Evolutionary conservation across 92 coral and sea anemone species (phyloP), one percentile per base, ranked within the genome.

Genomic region (Actinernus sp.): DNA sequence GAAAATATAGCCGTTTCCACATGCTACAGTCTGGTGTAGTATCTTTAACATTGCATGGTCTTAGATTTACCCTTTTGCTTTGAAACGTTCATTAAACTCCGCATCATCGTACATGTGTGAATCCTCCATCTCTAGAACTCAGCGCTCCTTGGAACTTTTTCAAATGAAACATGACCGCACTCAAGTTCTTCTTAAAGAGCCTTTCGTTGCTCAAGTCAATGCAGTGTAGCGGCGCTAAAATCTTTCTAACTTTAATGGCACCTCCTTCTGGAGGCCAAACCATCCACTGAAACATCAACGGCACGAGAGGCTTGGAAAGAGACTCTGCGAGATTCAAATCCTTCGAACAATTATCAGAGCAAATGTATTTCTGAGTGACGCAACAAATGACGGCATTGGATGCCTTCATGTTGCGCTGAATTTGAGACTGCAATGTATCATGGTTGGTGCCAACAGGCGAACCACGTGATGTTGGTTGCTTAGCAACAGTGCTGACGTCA

Each of bases 181-280:
- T 65, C 54, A 89, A 44, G 63, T 83, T 90, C 70, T 54, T 79
- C 57, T 60, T 84, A 26, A 90, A 83, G 34, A 81, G 82, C 43
- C 73, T 87, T 13, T 93, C 91, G 30, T 90, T 93, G 71, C 97
- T 90, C 89, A 93, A 55, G 76, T 93, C 98, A 43, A 93, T 83
- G 19, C 74, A 76, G 1, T 60, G 80, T 41, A 83, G 69, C 4
- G 88, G 91, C 13, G 93, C 88, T 56, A 84, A 63, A 31, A 83
- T 83, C 76, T 92, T 85, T 5, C 90, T 89, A 31, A 71, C 88
- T 63, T 85, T 84, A 31, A 49, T 73, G 7, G 7, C 14, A n/a
- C 69, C 53, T 13, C 77, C 77, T 31, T 93, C 98, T 22, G 93
- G 97, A 3, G 98, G 98, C 91, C 98, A 87, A 11, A 96, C 45